A percentile compares a stretch with the other conserved stretches of the same genome.
These are phyloP conservation scores for Pseudococcus longispinus DNA, from an alignment of 2,888 invertebrate genomes.

Conservation along the genomic window DNA sequence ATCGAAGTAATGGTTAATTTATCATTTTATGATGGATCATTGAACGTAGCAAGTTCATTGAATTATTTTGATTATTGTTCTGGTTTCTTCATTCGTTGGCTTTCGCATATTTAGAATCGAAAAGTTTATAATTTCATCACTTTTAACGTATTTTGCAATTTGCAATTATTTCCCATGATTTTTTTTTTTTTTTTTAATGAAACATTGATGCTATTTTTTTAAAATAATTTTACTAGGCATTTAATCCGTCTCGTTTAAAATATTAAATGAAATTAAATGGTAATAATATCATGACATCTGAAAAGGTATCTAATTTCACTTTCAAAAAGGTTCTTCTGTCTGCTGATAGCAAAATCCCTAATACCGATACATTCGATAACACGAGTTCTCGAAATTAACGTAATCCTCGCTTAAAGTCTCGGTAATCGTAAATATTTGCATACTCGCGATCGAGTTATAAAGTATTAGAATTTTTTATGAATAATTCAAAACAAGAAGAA, in stretches of 20 bases:
- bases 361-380: neutral
- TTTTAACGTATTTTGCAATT: too few relatives aligned
- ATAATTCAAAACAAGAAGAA: neutral
- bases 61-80: neutral
- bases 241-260: neutral
- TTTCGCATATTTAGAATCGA: neutral
- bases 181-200: too few relatives aligned
- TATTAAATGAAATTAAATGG: neutral
- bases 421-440: conserved; percentile 7
- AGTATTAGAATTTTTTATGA: neutral
- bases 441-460: neutral
- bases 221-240: neutral
- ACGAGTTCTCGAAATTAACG: neutral
- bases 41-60: neutral
- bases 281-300: neutral
- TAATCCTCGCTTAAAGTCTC: neutral
- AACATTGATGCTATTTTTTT: too few relatives aligned
- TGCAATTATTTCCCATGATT: too few relatives aligned
- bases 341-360: neutral
- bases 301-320: neutral
- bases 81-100: neutral
- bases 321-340: neutral
- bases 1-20: neutral
- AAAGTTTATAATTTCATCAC: too few relatives aligned
- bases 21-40: conserved; percentile 21